These are phyloP conservation scores for Plebejus anna DNA, from an alignment of 2,888 invertebrate genomes.

Conservation along the genomic window DNA sequence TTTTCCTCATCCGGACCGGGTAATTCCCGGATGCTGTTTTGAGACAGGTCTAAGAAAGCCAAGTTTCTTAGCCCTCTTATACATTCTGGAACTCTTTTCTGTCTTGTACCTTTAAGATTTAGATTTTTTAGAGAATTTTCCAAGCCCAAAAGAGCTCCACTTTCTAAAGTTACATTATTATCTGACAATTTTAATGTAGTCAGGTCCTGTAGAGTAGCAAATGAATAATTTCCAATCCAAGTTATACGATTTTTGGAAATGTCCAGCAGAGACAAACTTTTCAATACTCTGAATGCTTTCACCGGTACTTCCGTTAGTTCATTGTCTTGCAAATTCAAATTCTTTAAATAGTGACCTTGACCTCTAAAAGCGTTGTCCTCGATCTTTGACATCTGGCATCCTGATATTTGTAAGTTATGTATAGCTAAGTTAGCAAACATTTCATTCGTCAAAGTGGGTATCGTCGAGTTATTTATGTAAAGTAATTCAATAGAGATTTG, in stretches of 20 bases:
- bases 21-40: conserved; percentile 91
- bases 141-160: conserved; percentile 87
- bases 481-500: conserved; percentile 88
- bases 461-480: conserved; percentile 93
- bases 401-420: conserved; percentile 91
- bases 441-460: conserved; percentile 83
- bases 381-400: conserved; percentile 87
- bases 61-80: conserved; percentile 87
- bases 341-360: conserved; percentile 88
- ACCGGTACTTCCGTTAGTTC: conserved; percentile 88
- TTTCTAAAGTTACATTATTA: conserved; percentile 88
- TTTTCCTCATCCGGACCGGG: conserved; percentile 84
- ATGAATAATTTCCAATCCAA: conserved; percentile 86
- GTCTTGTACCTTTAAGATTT: conserved; percentile 92
- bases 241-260: conserved; percentile 90
- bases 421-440: conserved; percentile 85
- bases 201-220: conserved; percentile 84
- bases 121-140: conserved; percentile 91
- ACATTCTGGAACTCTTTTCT: conserved; percentile 88
- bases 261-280: conserved; percentile 88
- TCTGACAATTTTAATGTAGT: conserved; percentile 92
- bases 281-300: conserved; percentile 83
- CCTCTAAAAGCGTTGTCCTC: conserved; percentile 89
- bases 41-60: conserved; percentile 93
- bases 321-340: conserved; percentile 92